phyloP scores from a whole-genome alignment of 2,888 invertebrate genomes.

The Dascillus cervinus region DNA sequence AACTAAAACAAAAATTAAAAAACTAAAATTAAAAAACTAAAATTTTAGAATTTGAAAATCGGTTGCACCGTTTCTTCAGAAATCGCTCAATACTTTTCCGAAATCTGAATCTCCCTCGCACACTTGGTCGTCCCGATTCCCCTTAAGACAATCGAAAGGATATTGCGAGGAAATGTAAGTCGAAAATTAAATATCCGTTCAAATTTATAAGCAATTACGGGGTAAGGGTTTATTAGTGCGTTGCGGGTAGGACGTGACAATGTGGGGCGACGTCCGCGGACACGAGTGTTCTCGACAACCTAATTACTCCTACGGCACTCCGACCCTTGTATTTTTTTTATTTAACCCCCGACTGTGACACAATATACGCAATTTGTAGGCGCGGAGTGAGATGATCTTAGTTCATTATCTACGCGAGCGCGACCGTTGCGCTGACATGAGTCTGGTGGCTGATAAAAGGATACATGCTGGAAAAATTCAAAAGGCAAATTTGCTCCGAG shows the following conservation, averaged over 20 bases:
- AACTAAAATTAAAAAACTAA: too few relatives aligned
- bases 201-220: slow-evolving; percentile 24
- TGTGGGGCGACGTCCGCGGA: slow-evolving; percentile 11
- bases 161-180: slow-evolving; percentile 24
- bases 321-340: slow-evolving; percentile 40
- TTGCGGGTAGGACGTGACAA: slow-evolving; percentile 8
- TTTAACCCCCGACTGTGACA: slow-evolving; percentile 39
- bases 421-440: slow-evolving; percentile 12
- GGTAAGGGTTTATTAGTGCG: slow-evolving; percentile 12
- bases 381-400: slow-evolving; percentile 16
- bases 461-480: slow-evolving; percentile 37
- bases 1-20: too few relatives aligned
- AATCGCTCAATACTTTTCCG: too few relatives aligned
- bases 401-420: slow-evolving; percentile 16
- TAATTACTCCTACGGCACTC: slow-evolving; percentile 40
- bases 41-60: too few relatives aligned
- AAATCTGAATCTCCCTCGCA: too few relatives aligned
- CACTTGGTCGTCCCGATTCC: slow-evolving; percentile 18
- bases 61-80: too few relatives aligned
- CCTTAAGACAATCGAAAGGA: slow-evolving; percentile 20
- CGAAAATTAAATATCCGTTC: slow-evolving; percentile 27
- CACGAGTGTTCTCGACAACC: slow-evolving; percentile 48
- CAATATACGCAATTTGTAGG: slow-evolving; percentile 42
- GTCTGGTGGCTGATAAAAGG: slow-evolving; percentile 31
- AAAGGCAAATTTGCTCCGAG: slow-evolving; percentile 36